Base-by-base conservation (phyloP, 2,888 invertebrate genomes). In the Saturnia pavonia region DNA sequence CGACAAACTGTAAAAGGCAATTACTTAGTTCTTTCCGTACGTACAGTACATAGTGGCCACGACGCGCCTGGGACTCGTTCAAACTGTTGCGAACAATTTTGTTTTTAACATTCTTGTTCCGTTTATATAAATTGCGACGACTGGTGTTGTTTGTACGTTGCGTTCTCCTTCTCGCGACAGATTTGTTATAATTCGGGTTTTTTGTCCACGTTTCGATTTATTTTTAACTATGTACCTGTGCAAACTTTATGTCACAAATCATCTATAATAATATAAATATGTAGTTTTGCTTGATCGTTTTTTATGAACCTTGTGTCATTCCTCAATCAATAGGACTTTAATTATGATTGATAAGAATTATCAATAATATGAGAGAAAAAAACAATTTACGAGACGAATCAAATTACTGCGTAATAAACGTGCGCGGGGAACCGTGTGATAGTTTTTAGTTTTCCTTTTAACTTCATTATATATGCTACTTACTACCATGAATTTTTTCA, bases 1-100 rank as follows among this genome's bases (percentile, higher is more conserved):
- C 84, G 86, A 85, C 85, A 79, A 85, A 87, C 87, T 88, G 83
- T 86, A 87, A 86, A 88, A 85, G 88, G 84, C 88, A 88, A 90
- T 90, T 89, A 90, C 89, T 90, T 88, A 86, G 87, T 34, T 6
- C 34, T 2, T 34, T 82, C 82, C 80, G 79, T 83, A 80, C 54
- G 54, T 54, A 22, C 16, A 45, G 45, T 51, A 51, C 79, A 75
- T 85, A 85, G 83, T 87, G 86, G 78, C 79, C 82, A 82, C 83
- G 83, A 79, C 78, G 79, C 86, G 82, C 77, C 80, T 74, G 85
- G 83, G 86, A 83, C 74, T 79, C 75, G 81, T 85, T 80, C 73
- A 71, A 74, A 73, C 76, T 74, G 74, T 79, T 76, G 73, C 76
- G 71, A 77, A 74, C 76, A 78, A 78, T 80, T 85, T 83, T 80